Conservation (phyloP, 2,888 invertebrate genomes). For the Amphipyra berbera region DNA sequence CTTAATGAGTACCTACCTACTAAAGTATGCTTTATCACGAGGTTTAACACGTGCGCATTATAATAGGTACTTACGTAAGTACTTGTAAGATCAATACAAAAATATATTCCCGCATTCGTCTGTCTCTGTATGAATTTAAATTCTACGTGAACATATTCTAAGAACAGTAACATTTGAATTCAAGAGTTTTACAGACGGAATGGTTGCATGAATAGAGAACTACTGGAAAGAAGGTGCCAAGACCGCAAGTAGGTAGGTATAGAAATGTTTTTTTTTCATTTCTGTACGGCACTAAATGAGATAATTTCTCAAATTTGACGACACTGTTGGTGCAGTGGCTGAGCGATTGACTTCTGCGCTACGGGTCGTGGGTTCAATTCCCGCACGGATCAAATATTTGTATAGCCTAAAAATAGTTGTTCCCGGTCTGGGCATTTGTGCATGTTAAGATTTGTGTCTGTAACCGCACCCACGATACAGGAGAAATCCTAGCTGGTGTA, state of each 20-base stretch:
- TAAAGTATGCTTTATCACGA: too few relatives aligned
- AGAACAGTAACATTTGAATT: constrained; percentile 50
- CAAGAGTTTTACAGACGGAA: constrained; percentile 38
- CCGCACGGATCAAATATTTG: too few relatives aligned
- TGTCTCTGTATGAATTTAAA: constrained; percentile 49
- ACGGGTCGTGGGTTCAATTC: too few relatives aligned
- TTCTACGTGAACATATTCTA: constrained; percentile 50
- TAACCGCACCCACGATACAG: too few relatives aligned
- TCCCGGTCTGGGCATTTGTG: too few relatives aligned
- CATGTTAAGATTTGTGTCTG: too few relatives aligned
- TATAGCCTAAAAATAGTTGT: too few relatives aligned
- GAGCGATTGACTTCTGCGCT: too few relatives aligned
- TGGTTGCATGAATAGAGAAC: constrained; percentile 35
- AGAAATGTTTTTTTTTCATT: constrained; percentile 3
- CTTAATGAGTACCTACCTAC: too few relatives aligned
- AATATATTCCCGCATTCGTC: constrained; percentile 30
- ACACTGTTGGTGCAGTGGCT: too few relatives aligned
- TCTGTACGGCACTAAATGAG: background rate
- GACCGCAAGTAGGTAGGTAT: constrained; percentile 22
- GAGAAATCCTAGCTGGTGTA: too few relatives aligned
- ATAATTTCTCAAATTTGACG: background rate
- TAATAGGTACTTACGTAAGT: background rate
- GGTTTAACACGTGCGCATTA: constrained; percentile 19
- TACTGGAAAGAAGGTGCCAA: constrained; percentile 35
- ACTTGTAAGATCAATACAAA: constrained; percentile 26